Percentiles rank a stretch among this genome's conserved stretches.
Conservation (phyloP, 2,888 invertebrate genomes). For the Xestoiulus laeticollis region DNA sequence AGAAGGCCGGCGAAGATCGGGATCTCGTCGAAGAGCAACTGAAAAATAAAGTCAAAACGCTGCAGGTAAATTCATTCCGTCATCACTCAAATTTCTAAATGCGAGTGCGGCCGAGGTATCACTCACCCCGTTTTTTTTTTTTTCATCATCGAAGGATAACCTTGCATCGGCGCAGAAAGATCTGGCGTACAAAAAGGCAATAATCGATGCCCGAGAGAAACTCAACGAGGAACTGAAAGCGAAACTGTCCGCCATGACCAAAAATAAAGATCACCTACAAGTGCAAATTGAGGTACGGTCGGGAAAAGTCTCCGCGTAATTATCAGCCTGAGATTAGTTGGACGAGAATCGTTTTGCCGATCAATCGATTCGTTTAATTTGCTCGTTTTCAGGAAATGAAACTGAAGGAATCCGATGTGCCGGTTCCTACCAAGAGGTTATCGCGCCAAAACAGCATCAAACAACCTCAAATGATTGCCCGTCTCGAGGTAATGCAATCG, state of each 20-base stretch:
- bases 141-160: background rate
- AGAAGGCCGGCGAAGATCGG: background rate
- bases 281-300: background rate
- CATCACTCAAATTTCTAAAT: background rate
- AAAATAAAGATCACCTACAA: background rate
- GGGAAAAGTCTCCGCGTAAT: background rate
- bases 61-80: background rate
- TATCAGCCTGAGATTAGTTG: too few relatives aligned
- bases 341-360: background rate
- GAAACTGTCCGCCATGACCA: background rate
- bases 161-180: background rate
- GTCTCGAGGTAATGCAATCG: conserved; percentile 48
- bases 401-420: background rate
- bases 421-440: background rate
- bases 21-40: background rate
- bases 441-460: background rate
- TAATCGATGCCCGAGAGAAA: background rate
- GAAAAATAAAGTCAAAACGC: background rate
- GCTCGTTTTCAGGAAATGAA: background rate
- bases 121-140: background rate
- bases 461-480: background rate
- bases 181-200: background rate
- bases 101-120: too few relatives aligned
- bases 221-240: background rate
- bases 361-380: background rate